phyloP scores from a whole-genome alignment of 2,797 vertebrate genomes.

The Galago senegalensis region DNA sequence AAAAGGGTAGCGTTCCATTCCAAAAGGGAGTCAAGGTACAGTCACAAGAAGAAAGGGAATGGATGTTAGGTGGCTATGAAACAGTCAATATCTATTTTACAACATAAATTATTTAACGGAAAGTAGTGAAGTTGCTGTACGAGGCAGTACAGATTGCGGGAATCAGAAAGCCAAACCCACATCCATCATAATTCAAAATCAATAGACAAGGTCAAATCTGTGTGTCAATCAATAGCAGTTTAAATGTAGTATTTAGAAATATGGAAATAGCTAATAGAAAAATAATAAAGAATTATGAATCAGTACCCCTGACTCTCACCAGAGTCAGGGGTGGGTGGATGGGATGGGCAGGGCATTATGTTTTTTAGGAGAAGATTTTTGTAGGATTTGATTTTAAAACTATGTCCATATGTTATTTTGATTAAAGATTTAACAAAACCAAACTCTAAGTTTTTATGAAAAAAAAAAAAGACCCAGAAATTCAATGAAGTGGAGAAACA shows the following conservation, averaged over 20 bases:
- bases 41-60: not conserved
- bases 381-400: conserved; percentile 55
- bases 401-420: conserved; percentile 14
- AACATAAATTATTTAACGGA: not conserved
- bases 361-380: not conserved
- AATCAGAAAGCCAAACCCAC: not conserved
- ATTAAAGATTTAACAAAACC: conserved; percentile 42
- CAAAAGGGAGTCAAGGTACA: not conserved
- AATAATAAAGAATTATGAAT: conserved; percentile 42
- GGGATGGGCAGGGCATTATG: not conserved
- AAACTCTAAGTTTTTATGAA: conserved; percentile 31
- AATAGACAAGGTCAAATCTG: conserved; percentile 40
- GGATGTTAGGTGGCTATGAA: not conserved
- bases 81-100: conserved; percentile 3
- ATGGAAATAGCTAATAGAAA: not conserved
- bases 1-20: not conserved
- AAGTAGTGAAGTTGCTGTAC: not conserved
- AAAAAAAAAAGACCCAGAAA: not conserved
- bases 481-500: not conserved
- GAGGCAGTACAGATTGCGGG: not conserved
- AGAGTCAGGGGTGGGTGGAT: not conserved
- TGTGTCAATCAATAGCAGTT: conserved; percentile 52
- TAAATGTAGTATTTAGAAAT: conserved; percentile 64
- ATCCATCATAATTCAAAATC: conserved; percentile 55
- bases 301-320: not conserved